phyloP scores from a whole-genome alignment of 2,888 invertebrate genomes.

The Xanthorhoe designata region DNA sequence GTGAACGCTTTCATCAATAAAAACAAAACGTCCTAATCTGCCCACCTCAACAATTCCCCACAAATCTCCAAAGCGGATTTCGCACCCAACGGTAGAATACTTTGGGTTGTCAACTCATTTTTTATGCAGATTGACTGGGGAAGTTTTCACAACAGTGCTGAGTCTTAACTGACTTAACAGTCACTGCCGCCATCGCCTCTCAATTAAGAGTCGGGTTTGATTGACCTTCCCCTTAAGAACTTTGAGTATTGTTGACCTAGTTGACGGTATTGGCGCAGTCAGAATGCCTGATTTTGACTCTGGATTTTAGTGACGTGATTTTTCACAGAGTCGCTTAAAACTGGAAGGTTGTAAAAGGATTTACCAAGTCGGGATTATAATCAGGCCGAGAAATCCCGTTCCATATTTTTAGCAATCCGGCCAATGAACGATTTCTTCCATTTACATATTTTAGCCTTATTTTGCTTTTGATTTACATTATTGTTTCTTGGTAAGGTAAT shows the following conservation, averaged over 20 bases:
- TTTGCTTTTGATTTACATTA: slow-evolving; percentile 5
- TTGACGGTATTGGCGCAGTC: slow-evolving; percentile 47
- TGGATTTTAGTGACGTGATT: slow-evolving; percentile 40
- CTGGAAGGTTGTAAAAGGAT: slow-evolving; percentile 17
- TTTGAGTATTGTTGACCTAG: slow-evolving; percentile 56
- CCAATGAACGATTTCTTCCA: slow-evolving; percentile 20
- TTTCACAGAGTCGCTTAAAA: slow-evolving; percentile 16
- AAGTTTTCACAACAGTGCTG: slow-evolving; percentile 59
- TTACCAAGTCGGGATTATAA: slow-evolving; percentile 18
- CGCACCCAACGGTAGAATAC: slow-evolving; percentile 47
- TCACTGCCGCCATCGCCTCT: slow-evolving; percentile 50
- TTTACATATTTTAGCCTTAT: slow-evolving; percentile 12
- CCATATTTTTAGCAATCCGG: slow-evolving; percentile 11
- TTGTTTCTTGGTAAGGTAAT: slow-evolving; percentile 8
- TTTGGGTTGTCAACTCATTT: slow-evolving; percentile 62
- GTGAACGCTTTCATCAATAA: slow-evolving; percentile 26
- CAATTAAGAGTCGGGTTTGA: slow-evolving; percentile 59
- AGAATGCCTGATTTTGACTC: slow-evolving; percentile 44
- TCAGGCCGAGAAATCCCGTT: slow-evolving; percentile 19
- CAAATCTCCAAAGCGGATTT: slow-evolving; percentile 57
- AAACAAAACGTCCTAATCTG: slow-evolving; percentile 32
- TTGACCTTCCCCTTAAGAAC: slow-evolving; percentile 56
- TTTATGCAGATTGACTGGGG: slow-evolving; percentile 67
- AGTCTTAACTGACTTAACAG: slow-evolving; percentile 59
- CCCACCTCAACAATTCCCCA: slow-evolving; percentile 24